Evolutionary conservation across 2,797 vertebrate species (phyloP).

Genomic region (Strix occidentalis): DNA sequence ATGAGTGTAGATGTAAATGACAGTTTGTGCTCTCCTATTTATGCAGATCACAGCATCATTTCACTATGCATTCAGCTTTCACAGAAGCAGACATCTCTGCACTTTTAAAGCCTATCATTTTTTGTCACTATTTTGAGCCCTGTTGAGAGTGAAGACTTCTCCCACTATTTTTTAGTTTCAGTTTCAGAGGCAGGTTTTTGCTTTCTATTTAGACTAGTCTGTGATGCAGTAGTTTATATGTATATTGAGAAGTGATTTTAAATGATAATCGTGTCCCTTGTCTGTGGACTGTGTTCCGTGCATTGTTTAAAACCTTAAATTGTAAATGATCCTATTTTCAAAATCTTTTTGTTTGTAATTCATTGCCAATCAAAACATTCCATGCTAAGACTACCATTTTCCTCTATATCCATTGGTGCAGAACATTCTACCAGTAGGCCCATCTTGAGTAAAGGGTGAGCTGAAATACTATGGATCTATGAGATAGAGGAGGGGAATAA

Average conservation of each 20-base stretch:
- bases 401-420: not conserved
- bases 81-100: not conserved
- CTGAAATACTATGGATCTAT: not conserved
- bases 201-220: not conserved
- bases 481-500: not conserved
- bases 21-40: not conserved
- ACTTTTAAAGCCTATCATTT: not conserved
- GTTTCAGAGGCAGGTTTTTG: not conserved
- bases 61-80: constrained; percentile 1
- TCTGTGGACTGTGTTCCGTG: not conserved
- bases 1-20: not conserved
- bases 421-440: not conserved
- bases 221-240: not conserved
- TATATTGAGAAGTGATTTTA: not conserved
- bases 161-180: not conserved
- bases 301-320: not conserved
- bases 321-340: not conserved
- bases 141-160: not conserved
- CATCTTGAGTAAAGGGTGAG: not conserved
- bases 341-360: not conserved
- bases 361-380: not conserved
- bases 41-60: not conserved
- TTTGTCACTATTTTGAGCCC: not conserved
- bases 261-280: not conserved
- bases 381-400: not conserved